Evolutionary conservation across 2,113 vertebrate genomes (phyloP).

Genomic region (Sinocyclocheilus rhinocerous): DNA sequence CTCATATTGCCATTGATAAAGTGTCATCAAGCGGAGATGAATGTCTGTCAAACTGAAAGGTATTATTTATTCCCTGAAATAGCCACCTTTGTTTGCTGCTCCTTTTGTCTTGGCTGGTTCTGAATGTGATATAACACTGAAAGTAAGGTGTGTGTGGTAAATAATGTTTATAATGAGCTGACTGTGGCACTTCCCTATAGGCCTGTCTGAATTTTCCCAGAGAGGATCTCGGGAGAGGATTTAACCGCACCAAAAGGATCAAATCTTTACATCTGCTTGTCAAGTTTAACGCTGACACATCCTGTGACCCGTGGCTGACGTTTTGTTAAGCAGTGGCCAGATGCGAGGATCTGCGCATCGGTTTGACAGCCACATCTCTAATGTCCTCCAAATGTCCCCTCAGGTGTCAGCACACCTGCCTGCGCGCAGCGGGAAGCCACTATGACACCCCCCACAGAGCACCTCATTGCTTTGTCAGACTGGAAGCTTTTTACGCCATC

Average conservation of each 20-base stretch:
- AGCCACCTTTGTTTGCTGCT: slow-evolving; percentile 32
- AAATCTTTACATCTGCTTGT: slow-evolving; percentile 69
- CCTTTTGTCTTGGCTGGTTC: neutral
- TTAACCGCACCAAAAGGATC: slow-evolving; percentile 74
- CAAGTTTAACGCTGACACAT: slow-evolving; percentile 73
- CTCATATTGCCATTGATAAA: slow-evolving; percentile 70
- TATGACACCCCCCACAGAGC: slow-evolving; percentile 61
- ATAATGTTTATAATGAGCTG: neutral
- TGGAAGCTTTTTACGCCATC: too few species aligned
- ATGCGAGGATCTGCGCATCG: slow-evolving; percentile 69
- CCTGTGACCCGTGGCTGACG: slow-evolving; percentile 76
- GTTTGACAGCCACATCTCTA: slow-evolving; percentile 58
- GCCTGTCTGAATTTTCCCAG: slow-evolving; percentile 68
- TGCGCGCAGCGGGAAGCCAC: slow-evolving; percentile 66
- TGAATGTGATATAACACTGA: neutral
- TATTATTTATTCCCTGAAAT: slow-evolving; percentile 57
- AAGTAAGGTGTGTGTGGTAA: neutral
- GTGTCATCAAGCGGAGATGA: slow-evolving; percentile 53
- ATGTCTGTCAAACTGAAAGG: slow-evolving; percentile 62
- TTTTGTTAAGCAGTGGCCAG: slow-evolving; percentile 77
- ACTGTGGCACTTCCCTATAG: slow-evolving; percentile 16
- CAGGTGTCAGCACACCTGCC: slow-evolving; percentile 49
- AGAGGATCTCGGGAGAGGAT: slow-evolving; percentile 65
- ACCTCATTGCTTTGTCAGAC: slow-evolving; percentile 19
- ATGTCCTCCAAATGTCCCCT: slow-evolving; percentile 57